Evolutionary conservation across 2,797 vertebrate species (phyloP).

Genomic region (Eulemur coronatus): DNA sequence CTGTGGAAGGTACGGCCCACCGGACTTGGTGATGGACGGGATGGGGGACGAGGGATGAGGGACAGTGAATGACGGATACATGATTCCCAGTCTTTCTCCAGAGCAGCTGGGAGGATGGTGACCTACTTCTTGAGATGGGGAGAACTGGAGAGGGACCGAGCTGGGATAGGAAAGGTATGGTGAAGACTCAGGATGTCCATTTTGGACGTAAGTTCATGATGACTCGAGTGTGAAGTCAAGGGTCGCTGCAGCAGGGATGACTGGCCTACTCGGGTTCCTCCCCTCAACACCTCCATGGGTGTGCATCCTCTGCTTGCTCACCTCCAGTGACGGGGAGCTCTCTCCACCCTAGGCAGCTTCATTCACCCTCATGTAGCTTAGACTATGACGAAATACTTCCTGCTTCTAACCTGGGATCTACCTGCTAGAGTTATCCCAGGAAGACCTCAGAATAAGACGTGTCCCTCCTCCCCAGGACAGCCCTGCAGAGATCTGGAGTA

Average conservation of each 20-base stretch:
- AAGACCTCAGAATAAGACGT: background rate
- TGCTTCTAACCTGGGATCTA: background rate
- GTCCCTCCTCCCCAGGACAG: background rate
- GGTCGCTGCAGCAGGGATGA: background rate
- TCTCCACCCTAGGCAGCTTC: background rate
- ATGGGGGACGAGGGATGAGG: background rate
- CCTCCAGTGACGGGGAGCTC: background rate
- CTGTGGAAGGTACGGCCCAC: background rate
- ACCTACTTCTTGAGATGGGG: background rate
- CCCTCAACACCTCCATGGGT: background rate
- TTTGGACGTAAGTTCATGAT: background rate
- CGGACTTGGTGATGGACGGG: background rate
- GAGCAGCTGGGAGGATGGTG: background rate
- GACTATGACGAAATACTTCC: background rate
- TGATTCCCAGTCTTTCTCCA: background rate
- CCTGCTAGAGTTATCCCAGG: background rate
- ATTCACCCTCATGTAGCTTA: background rate
- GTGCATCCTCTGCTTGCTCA: background rate
- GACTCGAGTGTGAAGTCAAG: background rate
- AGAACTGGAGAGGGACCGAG: background rate
- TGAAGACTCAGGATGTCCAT: background rate
- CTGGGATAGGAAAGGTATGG: background rate
- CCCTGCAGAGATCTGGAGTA: background rate
- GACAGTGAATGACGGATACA: background rate
- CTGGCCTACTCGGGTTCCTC: background rate